Percentiles rank a stretch among this genome's conserved stretches.
Evolutionary conservation across 2,113 vertebrate genomes (phyloP).

Genomic region (Sapajus apella): DNA sequence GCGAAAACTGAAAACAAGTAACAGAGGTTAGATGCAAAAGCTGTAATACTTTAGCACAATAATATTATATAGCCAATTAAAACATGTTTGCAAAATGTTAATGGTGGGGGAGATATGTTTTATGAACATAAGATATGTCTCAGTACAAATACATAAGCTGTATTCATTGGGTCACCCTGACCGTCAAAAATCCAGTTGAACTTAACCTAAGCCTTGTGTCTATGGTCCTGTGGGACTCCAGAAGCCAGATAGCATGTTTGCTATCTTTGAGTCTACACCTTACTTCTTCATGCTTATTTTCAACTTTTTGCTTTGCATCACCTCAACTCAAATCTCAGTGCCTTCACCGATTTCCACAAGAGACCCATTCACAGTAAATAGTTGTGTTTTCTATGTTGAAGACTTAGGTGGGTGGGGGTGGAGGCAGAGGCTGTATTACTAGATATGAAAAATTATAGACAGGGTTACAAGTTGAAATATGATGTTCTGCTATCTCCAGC

Average conservation of each 20-base stretch:
- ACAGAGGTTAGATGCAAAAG: not conserved
- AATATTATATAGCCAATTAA: not conserved
- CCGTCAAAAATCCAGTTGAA: not conserved
- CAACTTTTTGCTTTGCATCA: not conserved
- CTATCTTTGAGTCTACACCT: not conserved
- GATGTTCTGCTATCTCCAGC: not conserved
- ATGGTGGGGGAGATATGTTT: not conserved
- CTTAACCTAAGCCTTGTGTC: not conserved
- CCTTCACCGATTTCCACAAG: not conserved
- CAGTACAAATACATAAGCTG: not conserved
- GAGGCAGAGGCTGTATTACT: not conserved
- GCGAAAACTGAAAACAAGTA: not conserved
- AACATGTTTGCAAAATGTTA: not conserved
- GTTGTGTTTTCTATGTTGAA: not conserved
- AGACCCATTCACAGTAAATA: not conserved
- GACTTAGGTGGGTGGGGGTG: not conserved
- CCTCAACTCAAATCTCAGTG: not conserved
- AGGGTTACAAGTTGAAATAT: not conserved
- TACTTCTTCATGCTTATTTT: not conserved
- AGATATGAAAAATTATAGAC: not conserved
- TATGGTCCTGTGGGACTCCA: not conserved
- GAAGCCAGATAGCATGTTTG: not conserved
- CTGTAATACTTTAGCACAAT: not conserved
- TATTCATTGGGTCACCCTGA: not conserved
- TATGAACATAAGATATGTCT: not conserved